phyloP scores from a whole-genome alignment of 2,888 invertebrate genomes.

The Crepidodera aurea region DNA sequence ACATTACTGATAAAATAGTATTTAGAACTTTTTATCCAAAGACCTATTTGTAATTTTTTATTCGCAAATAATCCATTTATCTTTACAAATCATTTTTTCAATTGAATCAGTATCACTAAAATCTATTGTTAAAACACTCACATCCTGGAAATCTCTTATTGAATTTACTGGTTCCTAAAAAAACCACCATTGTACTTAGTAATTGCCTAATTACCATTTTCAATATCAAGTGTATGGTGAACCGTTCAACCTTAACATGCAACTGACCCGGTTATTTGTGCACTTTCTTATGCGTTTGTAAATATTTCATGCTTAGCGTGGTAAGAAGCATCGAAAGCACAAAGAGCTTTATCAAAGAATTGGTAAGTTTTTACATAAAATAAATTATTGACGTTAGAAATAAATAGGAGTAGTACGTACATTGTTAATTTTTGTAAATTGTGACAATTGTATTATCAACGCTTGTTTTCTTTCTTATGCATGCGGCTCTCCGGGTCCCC shows the following conservation, averaged over 20 bases:
- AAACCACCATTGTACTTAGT: conserved; percentile 20
- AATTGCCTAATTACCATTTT: conserved; percentile 20
- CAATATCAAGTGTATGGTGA: not conserved
- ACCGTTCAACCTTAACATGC: conserved; percentile 14
- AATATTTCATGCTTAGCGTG: conserved; percentile 71
- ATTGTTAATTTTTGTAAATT: conserved; percentile 12
- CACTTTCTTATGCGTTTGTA: conserved; percentile 47
- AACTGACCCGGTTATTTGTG: not conserved
- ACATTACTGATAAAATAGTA: no score
- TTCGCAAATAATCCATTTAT: not conserved
- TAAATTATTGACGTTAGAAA: not conserved
- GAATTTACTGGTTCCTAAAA: conserved; percentile 16
- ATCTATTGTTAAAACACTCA: conserved; percentile 15
- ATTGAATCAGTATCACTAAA: not conserved
- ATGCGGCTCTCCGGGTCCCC: conserved; percentile 68
- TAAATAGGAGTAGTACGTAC: conserved; percentile 15
- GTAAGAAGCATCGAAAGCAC: conserved; percentile 76
- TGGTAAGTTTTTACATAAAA: conserved; percentile 67
- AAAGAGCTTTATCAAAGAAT: conserved; percentile 79
- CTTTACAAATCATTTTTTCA: not conserved
- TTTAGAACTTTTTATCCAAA: no score
- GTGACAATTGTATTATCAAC: conserved; percentile 52
- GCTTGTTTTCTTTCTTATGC: conserved; percentile 66
- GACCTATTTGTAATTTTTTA: no score
- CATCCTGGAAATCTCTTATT: conserved; percentile 27